Evolutionary conservation across 2,888 invertebrate species (phyloP).

Genomic region (Lasioglossum calceatum): DNA sequence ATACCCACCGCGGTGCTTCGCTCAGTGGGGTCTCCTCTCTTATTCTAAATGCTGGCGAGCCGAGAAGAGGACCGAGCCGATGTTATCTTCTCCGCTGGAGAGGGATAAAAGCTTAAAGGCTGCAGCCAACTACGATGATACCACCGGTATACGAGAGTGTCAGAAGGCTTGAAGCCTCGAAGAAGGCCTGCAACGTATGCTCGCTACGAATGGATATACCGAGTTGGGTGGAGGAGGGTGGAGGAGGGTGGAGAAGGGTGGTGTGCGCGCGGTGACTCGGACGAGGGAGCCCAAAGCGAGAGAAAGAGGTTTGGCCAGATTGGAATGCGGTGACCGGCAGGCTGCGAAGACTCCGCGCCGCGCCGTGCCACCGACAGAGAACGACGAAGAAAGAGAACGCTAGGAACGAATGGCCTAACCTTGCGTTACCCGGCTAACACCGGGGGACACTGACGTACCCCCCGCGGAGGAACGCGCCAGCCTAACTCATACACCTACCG

Average conservation of each 20-base stretch:
- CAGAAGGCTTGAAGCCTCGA: constrained; percentile 75
- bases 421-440: constrained; percentile 67
- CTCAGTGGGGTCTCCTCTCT: constrained; percentile 81
- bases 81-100: constrained; percentile 79
- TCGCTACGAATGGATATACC: constrained; percentile 41
- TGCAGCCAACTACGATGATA: constrained; percentile 82
- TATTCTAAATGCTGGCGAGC: constrained; percentile 76
- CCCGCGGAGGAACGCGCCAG: constrained; percentile 77
- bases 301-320: constrained; percentile 61
- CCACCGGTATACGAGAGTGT: constrained; percentile 79
- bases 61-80: constrained; percentile 72
- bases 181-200: constrained; percentile 68
- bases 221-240: constrained; percentile 15
- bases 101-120: constrained; percentile 81
- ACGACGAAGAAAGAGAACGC: constrained; percentile 48
- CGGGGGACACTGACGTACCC: constrained; percentile 82
- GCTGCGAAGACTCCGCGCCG: constrained; percentile 66
- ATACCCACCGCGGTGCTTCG: constrained; percentile 82
- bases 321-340: constrained; percentile 83
- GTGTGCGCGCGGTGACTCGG: constrained; percentile 22
- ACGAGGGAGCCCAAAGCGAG: constrained; percentile 51
- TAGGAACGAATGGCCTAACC: constrained; percentile 65
- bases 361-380: constrained; percentile 32
- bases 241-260: constrained; percentile 14
- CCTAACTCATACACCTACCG: constrained; percentile 38